These are phyloP conservation scores for Idaea straminata DNA, from an alignment of 2,888 invertebrate genomes.

Conservation along the genomic window DNA sequence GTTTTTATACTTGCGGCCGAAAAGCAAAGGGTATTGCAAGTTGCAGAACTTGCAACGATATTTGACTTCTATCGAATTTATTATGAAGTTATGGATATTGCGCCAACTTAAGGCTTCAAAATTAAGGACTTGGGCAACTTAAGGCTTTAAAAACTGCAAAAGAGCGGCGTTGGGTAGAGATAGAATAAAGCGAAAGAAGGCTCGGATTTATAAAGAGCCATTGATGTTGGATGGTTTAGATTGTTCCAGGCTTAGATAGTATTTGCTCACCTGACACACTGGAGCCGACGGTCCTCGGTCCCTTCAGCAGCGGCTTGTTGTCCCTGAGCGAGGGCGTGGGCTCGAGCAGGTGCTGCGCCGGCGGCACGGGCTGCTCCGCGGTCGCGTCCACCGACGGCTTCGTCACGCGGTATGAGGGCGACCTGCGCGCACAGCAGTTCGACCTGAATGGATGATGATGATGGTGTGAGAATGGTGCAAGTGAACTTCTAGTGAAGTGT, in stretches of 20 bases:
- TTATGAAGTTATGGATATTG: too few relatives aligned
- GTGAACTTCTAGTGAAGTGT: neutral
- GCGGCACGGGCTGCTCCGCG: conserved; percentile 48
- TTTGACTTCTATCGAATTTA: too few relatives aligned
- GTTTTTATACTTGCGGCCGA: too few relatives aligned
- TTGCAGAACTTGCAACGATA: too few relatives aligned
- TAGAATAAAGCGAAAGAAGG: too few relatives aligned
- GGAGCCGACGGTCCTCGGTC: conserved; percentile 78
- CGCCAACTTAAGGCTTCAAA: too few relatives aligned
- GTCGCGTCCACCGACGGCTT: conserved; percentile 72
- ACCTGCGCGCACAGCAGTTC: conserved; percentile 76
- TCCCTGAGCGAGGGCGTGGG: conserved; percentile 55
- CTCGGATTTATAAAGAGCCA: too few relatives aligned
- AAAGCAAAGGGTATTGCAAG: too few relatives aligned
- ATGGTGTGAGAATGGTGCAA: conserved; percentile 24
- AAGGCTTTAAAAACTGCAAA: too few relatives aligned
- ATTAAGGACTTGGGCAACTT: too few relatives aligned
- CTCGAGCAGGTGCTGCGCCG: conserved; percentile 53
- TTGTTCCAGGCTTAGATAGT: conserved; percentile 4
- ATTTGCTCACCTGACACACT: conserved; percentile 79
- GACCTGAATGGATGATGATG: conserved; percentile 45
- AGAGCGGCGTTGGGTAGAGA: too few relatives aligned
- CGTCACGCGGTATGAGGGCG: conserved; percentile 82
- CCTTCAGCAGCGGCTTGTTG: conserved; percentile 68
- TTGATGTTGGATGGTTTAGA: conserved; percentile 1